phyloP scores from a whole-genome alignment of 2,113 vertebrate species.

The Peromyscus maniculatus region DNA sequence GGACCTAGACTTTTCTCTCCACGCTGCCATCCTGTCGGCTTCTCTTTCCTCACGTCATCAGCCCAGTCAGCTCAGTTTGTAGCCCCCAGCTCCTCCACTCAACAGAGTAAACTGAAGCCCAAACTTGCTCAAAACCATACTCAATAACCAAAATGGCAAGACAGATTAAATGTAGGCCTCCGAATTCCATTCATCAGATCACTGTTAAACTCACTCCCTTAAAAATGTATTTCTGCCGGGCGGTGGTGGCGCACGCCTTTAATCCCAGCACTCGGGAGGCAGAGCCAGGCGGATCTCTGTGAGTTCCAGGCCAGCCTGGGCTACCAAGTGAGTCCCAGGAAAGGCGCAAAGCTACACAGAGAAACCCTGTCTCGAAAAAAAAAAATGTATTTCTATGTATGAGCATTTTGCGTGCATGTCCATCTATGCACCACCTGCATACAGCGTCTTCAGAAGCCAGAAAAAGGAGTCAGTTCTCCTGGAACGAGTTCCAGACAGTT shows the following conservation, averaged over 20 bases:
- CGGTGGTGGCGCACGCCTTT: no score
- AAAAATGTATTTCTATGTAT: background rate
- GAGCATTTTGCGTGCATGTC: background rate
- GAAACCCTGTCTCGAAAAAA: no score
- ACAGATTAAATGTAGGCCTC: background rate
- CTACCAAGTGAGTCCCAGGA: no score
- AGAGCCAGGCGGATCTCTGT: no score
- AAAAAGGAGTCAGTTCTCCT: background rate
- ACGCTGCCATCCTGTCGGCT: no score
- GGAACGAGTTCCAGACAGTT: background rate
- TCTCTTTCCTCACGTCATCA: accelerated
- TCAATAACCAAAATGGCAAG: background rate
- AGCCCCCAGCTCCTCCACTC: background rate
- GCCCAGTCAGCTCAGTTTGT: background rate
- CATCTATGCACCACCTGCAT: background rate
- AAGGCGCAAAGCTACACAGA: no score
- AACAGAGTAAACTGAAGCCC: background rate
- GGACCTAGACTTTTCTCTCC: background rate
- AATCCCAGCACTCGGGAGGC: no score
- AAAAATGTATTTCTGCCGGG: background rate
- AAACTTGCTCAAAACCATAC: slow-evolving; percentile 28
- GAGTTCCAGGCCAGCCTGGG: no score
- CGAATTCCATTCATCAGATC: background rate
- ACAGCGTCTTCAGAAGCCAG: background rate
- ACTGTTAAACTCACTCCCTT: background rate